phyloP scores from a whole-genome alignment of 2,888 invertebrate species.

The Athetis lepigone region DNA sequence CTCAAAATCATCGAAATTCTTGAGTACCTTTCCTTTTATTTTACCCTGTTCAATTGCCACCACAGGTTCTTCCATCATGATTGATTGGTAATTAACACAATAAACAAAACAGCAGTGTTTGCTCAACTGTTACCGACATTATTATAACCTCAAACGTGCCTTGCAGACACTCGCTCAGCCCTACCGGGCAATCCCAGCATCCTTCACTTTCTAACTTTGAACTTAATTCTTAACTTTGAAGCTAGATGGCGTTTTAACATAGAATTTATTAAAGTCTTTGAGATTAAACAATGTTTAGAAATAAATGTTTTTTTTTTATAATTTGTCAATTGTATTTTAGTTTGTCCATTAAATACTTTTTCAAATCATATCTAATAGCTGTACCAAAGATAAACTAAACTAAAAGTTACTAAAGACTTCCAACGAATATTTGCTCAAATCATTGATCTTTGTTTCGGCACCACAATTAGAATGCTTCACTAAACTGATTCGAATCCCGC shows the following conservation, averaged over 20 bases:
- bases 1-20: constrained; percentile 76
- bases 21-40: constrained; percentile 81
- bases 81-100: constrained; percentile 28
- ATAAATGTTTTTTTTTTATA: background rate
- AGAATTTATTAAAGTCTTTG: no score
- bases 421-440: constrained; percentile 49
- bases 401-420: constrained; percentile 19
- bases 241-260: constrained; percentile 59
- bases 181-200: constrained; percentile 11
- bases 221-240: constrained; percentile 16
- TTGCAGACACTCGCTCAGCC: background rate
- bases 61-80: constrained; percentile 59
- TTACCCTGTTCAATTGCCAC: constrained; percentile 84
- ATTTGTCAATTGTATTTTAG: background rate
- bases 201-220: constrained; percentile 18
- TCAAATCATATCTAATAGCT: background rate
- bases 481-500: constrained; percentile 79
- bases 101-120: constrained; percentile 23
- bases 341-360: background rate
- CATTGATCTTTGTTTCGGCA: constrained; percentile 71
- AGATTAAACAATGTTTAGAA: no score
- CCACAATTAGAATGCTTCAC: constrained; percentile 79
- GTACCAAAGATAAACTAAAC: no score
- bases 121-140: constrained; percentile 35
- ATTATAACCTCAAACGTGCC: constrained; percentile 52